These are phyloP conservation scores for Phoxinus phoxinus DNA, from an alignment of 2,113 vertebrate genomes.

Conservation along the genomic window DNA sequence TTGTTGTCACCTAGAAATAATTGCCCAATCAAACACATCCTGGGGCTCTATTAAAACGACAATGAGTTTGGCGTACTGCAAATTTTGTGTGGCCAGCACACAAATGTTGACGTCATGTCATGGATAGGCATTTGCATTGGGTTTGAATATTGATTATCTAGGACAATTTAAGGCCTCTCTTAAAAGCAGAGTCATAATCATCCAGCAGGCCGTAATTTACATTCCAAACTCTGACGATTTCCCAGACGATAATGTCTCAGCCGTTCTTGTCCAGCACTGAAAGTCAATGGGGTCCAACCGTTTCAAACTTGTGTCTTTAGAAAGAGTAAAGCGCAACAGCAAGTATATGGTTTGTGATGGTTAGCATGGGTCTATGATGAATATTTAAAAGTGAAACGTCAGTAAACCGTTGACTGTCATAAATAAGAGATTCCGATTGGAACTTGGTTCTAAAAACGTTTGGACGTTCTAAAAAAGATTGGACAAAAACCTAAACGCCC, in stretches of 20 bases:
- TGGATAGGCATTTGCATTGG: background rate
- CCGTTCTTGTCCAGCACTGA: background rate
- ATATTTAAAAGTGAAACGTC: background rate
- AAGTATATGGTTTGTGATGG: too few relatives aligned
- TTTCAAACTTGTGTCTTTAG: background rate
- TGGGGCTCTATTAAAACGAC: slow-evolving; percentile 64
- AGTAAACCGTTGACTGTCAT: background rate
- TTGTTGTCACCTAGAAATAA: slow-evolving; percentile 69
- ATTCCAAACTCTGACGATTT: background rate
- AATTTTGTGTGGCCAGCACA: background rate
- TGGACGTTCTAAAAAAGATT: background rate
- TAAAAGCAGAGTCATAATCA: background rate
- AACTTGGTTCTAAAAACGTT: background rate
- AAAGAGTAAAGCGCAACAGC: too few relatives aligned
- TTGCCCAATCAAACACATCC: slow-evolving; percentile 66
- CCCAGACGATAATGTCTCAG: background rate
- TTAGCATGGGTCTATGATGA: background rate
- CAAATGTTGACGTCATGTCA: background rate
- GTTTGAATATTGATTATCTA: background rate
- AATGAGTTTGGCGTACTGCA: slow-evolving; percentile 51
- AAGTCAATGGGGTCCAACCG: background rate
- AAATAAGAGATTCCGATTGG: background rate
- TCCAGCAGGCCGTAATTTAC: background rate
- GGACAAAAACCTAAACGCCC: background rate
- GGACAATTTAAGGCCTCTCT: background rate